Percentiles rank a stretch among this genome's conserved stretches.
Evolutionary conservation across 2,888 invertebrate genomes (phyloP).

Genomic region (Lithodes maja): DNA sequence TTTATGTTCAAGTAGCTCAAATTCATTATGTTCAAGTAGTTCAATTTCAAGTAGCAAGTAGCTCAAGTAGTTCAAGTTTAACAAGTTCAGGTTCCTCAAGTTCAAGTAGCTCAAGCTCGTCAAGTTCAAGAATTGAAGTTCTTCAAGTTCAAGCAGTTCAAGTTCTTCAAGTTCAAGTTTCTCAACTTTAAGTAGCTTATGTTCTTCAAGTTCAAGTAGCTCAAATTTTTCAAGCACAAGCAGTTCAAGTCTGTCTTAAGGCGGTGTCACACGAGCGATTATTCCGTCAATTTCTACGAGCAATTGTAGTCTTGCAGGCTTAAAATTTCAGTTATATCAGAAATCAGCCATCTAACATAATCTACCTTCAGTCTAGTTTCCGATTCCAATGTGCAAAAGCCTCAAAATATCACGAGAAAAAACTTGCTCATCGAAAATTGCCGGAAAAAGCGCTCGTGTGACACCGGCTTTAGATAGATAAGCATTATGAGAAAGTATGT

Average conservation of each 20-base stretch:
- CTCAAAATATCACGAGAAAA: too few relatives aligned
- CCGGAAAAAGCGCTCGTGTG: too few relatives aligned
- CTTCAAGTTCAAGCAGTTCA: not conserved
- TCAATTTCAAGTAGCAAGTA: not conserved
- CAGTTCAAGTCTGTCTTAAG: not conserved
- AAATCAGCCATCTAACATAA: too few relatives aligned
- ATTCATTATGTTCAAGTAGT: slow-evolving; percentile 24
- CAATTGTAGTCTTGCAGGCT: too few relatives aligned
- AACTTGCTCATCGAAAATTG: too few relatives aligned
- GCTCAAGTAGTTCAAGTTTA: slow-evolving; percentile 3
- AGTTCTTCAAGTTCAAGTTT: not conserved
- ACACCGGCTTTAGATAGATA: too few relatives aligned
- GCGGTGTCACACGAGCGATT: too few relatives aligned
- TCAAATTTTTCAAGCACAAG: not conserved
- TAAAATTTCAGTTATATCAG: too few relatives aligned
- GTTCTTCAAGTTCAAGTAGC: slow-evolving; percentile 11
- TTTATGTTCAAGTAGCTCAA: not conserved
- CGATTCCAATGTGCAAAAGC: too few relatives aligned
- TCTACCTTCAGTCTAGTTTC: too few relatives aligned
- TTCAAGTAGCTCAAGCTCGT: not conserved
- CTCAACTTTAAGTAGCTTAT: not conserved
- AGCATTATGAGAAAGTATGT: too few relatives aligned
- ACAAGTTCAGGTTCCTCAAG: slow-evolving; percentile 6
- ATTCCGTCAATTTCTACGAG: too few relatives aligned
- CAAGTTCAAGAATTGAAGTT: not conserved